A percentile compares a stretch with the other conserved stretches of the same genome.
These are phyloP conservation scores for Aplochiton taeniatus DNA, from an alignment of 2,797 vertebrate genomes.

Conservation along the genomic window DNA sequence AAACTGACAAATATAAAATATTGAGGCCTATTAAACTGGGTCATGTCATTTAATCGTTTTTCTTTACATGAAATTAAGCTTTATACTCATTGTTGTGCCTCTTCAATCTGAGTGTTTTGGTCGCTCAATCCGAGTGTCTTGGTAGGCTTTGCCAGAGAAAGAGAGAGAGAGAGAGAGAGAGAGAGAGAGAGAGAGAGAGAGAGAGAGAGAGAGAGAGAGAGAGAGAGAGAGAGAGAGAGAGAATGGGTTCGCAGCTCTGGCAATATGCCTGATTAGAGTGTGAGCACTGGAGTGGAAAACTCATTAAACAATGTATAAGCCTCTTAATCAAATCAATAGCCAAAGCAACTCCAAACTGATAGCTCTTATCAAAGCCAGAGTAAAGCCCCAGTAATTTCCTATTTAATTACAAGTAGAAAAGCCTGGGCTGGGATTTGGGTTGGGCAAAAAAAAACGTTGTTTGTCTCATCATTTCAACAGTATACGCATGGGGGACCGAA, in stretches of 20 bases:
- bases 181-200: constrained; percentile 76
- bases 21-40: too few species aligned
- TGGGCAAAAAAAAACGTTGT: constrained; percentile 37
- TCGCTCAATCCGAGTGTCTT: background rate
- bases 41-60: background rate
- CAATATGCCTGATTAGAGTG: constrained; percentile 83
- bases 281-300: constrained; percentile 90
- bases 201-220: constrained; percentile 76
- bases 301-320: constrained; percentile 94
- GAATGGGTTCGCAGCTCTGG: constrained; percentile 66
- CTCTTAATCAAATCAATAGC: constrained; percentile 94
- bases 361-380: constrained; percentile 65
- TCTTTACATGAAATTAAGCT: constrained; percentile 2
- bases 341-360: constrained; percentile 67
- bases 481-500: background rate
- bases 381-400: constrained; percentile 50
- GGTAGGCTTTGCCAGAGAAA: constrained; percentile 56
- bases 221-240: constrained; percentile 76
- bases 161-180: constrained; percentile 78
- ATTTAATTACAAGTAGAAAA: constrained; percentile 55
- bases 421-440: constrained; percentile 32
- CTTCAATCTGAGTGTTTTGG: constrained; percentile 20
- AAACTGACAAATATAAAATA: too few species aligned
- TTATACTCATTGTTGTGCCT: constrained; percentile 19
- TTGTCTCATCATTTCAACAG: constrained; percentile 29